phyloP scores from a whole-genome alignment of 2,113 vertebrate species.

The Tichodroma muraria region DNA sequence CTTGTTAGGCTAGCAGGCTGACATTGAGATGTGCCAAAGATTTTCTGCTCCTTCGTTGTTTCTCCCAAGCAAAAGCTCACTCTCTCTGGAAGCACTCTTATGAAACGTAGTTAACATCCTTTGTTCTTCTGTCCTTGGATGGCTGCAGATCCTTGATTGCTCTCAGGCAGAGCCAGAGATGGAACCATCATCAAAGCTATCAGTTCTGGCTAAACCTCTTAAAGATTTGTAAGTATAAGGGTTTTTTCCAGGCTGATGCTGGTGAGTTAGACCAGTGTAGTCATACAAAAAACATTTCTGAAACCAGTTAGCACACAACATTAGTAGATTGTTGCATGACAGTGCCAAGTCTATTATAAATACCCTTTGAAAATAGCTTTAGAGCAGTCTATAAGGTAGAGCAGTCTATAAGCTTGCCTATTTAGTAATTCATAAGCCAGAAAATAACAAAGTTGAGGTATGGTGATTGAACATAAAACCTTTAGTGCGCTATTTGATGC shows the following conservation, averaged over 20 bases:
- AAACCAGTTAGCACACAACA: constrained; percentile 20
- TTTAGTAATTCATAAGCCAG: not conserved
- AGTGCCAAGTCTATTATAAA: not conserved
- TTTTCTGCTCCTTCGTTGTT: not conserved
- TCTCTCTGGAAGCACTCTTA: not conserved
- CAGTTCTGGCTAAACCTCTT: constrained; percentile 27
- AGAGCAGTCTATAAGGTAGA: not conserved
- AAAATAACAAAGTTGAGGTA: not conserved
- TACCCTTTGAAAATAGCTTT: not conserved
- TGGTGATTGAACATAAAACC: not conserved
- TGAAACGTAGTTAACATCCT: not conserved
- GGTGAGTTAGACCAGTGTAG: not conserved
- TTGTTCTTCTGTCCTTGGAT: constrained; percentile 28
- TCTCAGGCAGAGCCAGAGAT: constrained; percentile 14
- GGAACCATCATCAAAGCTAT: constrained; percentile 46
- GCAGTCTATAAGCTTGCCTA: not conserved
- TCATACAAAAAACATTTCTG: constrained; percentile 28
- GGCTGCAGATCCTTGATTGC: not conserved
- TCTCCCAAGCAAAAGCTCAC: not conserved
- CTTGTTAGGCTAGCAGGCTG: not conserved
- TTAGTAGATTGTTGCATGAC: not conserved
- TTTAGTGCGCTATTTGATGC: not conserved
- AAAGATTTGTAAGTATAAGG: not conserved
- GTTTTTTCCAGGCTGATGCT: not conserved
- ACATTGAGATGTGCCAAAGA: not conserved